Evolutionary conservation across 2,797 vertebrate species (phyloP), one percentile per base, ranked within the genome.

Genomic region (Coranthus polyacanthus): DNA sequence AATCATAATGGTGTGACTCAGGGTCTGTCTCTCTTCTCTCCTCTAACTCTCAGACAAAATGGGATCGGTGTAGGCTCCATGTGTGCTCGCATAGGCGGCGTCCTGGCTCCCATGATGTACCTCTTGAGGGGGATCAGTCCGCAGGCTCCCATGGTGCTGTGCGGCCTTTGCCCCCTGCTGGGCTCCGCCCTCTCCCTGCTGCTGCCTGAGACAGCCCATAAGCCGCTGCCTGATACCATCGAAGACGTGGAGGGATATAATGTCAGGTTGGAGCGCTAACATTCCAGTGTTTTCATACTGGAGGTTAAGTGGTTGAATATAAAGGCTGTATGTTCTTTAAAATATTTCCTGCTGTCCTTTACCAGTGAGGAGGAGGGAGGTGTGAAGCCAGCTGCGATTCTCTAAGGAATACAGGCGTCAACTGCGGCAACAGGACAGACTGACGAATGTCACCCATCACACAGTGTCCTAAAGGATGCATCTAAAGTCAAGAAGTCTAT

Each of bases 21-120:
- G n/a, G n/a, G n/a, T n/a, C n/a, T n/a, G n/a, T n/a, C n/a, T n/a
- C n/a, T n/a, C n/a, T n/a, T n/a, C n/a, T n/a, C n/a, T n/a, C n/a
- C n/a, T n/a, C n/a, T n/a, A n/a, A n/a, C n/a, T 43, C 12, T 2
- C 74, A 93, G 92, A 71, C 92, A 93, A 68, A 93, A 81, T 10
- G 92, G 92, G 13, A 93, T 93, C 5, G 92, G 92, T 0, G 79
- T 93, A 1, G 68, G 84, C 24, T 93, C 91, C 42, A 89, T 90
- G 91, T 93, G 88, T 7, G 92, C 91, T 5, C 83, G 92, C 6
- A 68, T n/a, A 0, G 92, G 92, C 1, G 92, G 92, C 0, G 89
- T 90, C 39, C 70, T 92, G 63, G 87, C 92, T 10, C 92, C 91
- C 38, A 72, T 92, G 73, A 74, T 92, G 66, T 70, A 89, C 72